Evolutionary conservation across 2,797 vertebrate species (phyloP).

Genomic region (Allochrocebus solatus): DNA sequence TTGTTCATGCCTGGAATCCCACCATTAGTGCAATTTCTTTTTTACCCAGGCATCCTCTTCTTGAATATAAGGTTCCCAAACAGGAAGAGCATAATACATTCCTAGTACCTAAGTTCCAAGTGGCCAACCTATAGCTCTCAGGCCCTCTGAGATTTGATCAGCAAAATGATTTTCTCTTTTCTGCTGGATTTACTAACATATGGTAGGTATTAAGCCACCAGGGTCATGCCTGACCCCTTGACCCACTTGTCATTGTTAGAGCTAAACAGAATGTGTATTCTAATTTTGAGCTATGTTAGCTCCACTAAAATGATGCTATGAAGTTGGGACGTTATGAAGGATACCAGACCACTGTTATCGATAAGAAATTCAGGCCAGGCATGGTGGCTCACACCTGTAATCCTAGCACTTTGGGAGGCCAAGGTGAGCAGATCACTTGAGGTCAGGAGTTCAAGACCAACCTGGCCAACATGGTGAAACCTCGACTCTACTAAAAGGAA

Average conservation of each 20-base stretch:
- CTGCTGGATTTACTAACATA: background rate
- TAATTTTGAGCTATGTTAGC: background rate
- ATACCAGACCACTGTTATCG: background rate
- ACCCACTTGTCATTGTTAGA: background rate
- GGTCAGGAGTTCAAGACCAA: background rate
- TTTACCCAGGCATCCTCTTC: background rate
- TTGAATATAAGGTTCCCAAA: background rate
- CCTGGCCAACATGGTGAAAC: background rate
- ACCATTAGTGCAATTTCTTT: background rate
- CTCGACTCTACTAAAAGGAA: background rate
- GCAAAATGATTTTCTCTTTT: background rate
- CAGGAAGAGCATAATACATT: background rate
- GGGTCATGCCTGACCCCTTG: background rate
- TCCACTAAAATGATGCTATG: background rate
- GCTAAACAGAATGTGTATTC: background rate
- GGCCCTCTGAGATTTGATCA: background rate
- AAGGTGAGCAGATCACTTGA: background rate
- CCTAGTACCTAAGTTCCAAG: background rate
- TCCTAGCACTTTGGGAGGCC: background rate
- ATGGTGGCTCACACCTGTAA: background rate
- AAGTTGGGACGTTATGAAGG: background rate
- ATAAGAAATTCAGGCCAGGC: background rate
- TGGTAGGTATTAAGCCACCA: background rate
- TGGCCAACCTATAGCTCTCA: background rate
- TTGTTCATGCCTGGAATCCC: background rate